Base-by-base conservation (phyloP, 2,888 invertebrate species). In the Globia sparganii region DNA sequence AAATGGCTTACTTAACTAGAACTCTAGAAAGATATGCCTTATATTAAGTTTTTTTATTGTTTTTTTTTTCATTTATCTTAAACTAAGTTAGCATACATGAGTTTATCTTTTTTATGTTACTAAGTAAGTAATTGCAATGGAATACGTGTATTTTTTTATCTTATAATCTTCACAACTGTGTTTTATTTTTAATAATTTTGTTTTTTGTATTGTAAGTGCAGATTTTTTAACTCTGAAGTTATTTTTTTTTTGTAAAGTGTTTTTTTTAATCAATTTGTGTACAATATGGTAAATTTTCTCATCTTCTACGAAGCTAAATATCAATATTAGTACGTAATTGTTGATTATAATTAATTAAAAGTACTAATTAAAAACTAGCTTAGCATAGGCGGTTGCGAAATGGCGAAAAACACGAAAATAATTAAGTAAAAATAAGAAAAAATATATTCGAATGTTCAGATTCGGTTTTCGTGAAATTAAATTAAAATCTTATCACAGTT, bases 301-400 rank as follows among this genome's bases (percentile, higher is more conserved):
- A 6, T 40, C 76, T 84, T 77, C 78, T 72, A 78, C 62, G 75
- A 86, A 73, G 72, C 77, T 86, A 76, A 70, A 37, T 49, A 75
- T 70, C 65, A 53, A 34, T 69, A 72, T 66, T 80, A 81, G 59
- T 82, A 86, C 61, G 72, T 72, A 73, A 70, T 75, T 80, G 78
- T 4, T 72, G 75, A 73, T 74, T 77, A 81, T 1, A 78, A 65
- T 72, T 77, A 72, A 31, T 64, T 76, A 62, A 61, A 64, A 70
- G 70, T 72, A 77, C 49, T 80, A 69, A 73, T 70, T 71, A 58
- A 37, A 58, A 73, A 56, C 73, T 84, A 84, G 31, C 75, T 78
- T 84, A 83, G 49, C 69, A 66, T 86, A 88, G 89, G 87, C 87
- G 88, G 88, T 84, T 80, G 78, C 70, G 71, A 73, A 85, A 85